phyloP scores from a whole-genome alignment of 2,113 vertebrate genomes.

The Pituophis catenifer region DNA sequence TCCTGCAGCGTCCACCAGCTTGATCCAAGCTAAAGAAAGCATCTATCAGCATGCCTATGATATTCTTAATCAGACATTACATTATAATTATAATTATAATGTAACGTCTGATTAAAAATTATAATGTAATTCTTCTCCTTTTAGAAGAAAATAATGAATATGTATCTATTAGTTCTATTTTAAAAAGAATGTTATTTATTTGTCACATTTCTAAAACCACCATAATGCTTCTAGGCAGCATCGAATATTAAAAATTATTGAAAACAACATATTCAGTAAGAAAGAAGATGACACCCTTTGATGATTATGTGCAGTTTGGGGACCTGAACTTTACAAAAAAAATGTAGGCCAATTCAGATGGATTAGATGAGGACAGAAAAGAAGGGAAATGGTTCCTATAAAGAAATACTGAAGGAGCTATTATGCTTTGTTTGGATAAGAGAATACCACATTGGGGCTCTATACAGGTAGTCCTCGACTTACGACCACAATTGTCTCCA shows the following conservation, averaged over 20 bases:
- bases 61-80: slow-evolving; percentile 1
- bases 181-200: slow-evolving; percentile 15
- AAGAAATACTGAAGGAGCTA: not conserved
- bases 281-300: not conserved
- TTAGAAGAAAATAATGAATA: slow-evolving; percentile 39
- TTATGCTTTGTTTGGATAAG: not conserved
- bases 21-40: not conserved
- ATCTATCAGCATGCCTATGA: not conserved
- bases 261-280: not conserved
- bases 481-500: no score
- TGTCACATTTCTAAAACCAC: not conserved
- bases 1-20: not conserved
- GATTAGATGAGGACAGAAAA: not conserved
- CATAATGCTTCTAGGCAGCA: not conserved
- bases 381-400: not conserved
- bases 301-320: not conserved
- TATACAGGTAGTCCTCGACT: not conserved
- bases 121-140: not conserved
- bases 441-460: not conserved
- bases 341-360: not conserved
- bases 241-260: not conserved
- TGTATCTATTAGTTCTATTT: slow-evolving; percentile 32
- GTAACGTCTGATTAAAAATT: not conserved
- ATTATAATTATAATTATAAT: not conserved
- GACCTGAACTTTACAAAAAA: not conserved